Conservation (phyloP, 2,888 invertebrate species). For the Hypercompe scribonia region DNA sequence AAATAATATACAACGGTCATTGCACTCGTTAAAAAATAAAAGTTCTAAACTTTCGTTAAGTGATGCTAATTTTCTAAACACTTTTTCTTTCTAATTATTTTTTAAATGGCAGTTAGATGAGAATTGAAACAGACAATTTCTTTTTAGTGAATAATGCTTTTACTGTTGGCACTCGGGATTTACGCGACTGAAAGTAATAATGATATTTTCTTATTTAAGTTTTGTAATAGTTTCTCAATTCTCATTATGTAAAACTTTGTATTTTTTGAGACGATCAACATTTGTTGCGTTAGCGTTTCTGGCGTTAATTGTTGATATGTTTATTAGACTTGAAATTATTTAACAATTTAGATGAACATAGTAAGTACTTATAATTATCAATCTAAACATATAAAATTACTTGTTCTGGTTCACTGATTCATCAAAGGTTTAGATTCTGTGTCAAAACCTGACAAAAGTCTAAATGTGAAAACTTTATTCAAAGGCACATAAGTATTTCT, state of each 20-base stretch:
- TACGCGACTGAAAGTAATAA: constrained; percentile 1
- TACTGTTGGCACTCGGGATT: constrained; percentile 17
- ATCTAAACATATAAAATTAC: too few relatives aligned
- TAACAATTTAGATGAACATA: too few relatives aligned
- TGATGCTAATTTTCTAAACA: constrained; percentile 23
- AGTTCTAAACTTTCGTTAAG: constrained; percentile 14
- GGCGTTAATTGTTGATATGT: too few relatives aligned
- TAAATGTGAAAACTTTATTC: too few relatives aligned
- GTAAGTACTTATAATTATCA: too few relatives aligned
- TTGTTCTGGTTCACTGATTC: too few relatives aligned
- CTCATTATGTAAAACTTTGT: background rate
- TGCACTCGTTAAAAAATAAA: constrained; percentile 18
- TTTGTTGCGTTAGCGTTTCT: background rate
- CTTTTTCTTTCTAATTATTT: constrained; percentile 27
- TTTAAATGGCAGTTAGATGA: constrained; percentile 21
- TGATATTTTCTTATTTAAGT: constrained; percentile 3
- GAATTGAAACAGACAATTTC: constrained; percentile 29
- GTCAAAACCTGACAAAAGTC: too few relatives aligned
- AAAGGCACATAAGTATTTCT: too few relatives aligned
- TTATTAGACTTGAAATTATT: too few relatives aligned
- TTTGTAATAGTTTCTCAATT: background rate
- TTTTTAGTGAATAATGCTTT: constrained; percentile 33
- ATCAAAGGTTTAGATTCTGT: too few relatives aligned
- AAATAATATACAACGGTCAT: constrained; percentile 12
- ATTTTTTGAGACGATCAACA: background rate